Percentiles rank a stretch among this genome's conserved stretches.
phyloP scores from a whole-genome alignment of 2,888 invertebrate genomes.

The Willowsia nigromaculata region DNA sequence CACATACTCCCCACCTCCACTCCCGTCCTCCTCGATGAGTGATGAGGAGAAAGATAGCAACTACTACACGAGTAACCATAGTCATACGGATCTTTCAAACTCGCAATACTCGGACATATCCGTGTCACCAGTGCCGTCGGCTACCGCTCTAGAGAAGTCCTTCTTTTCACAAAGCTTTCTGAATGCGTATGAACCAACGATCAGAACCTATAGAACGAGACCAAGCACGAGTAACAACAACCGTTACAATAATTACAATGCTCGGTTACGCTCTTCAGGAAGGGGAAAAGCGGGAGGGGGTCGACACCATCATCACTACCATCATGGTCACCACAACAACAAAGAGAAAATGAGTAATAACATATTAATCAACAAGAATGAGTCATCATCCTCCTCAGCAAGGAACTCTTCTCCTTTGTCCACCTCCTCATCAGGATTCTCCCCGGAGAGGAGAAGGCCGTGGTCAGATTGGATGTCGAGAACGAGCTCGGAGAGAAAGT shows the following conservation, averaged over 20 bases:
- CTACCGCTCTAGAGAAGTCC: background rate
- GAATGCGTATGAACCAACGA: conserved; percentile 49
- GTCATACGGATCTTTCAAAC: conserved; percentile 48
- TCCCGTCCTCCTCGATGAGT: background rate
- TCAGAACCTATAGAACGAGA: background rate
- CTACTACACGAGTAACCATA: conserved; percentile 21
- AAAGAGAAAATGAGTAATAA: conserved; percentile 7
- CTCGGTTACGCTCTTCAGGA: background rate
- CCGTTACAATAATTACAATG: conserved; percentile 15
- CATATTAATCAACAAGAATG: conserved; percentile 19
- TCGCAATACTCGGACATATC: conserved; percentile 20
- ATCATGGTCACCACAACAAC: background rate
- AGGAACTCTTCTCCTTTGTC: background rate
- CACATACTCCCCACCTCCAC: background rate
- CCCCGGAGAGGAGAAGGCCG: background rate
- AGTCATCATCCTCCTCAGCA: background rate
- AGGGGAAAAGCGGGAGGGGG: background rate
- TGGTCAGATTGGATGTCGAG: conserved; percentile 4
- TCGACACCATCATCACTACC: background rate
- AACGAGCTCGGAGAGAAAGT: background rate
- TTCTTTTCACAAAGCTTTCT: background rate
- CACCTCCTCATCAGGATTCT: background rate
- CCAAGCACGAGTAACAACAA: background rate
- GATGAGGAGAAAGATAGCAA: conserved; percentile 31
- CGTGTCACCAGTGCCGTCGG: conserved; percentile 44